Evolutionary conservation across 2,113 vertebrate species (phyloP).

Genomic region (Chinchilla lanigera): DNA sequence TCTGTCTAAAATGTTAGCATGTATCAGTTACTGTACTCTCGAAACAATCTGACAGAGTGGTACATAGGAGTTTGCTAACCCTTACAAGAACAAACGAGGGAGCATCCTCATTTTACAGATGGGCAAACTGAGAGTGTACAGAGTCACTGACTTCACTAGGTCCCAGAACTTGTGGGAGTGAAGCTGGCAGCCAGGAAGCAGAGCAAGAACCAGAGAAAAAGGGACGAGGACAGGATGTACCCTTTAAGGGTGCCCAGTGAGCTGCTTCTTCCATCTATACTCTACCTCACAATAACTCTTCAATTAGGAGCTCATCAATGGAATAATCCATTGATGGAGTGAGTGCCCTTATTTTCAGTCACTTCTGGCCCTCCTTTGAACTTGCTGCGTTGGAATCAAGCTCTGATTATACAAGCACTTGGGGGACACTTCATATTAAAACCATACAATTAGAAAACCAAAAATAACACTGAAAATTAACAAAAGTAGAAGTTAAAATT

Average conservation of each 20-base stretch:
- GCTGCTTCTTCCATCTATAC: background rate
- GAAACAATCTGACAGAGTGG: background rate
- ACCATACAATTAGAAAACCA: background rate
- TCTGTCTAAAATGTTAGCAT: background rate
- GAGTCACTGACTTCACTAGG: no score
- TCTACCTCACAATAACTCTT: no score
- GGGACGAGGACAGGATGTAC: background rate
- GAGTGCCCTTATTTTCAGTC: background rate
- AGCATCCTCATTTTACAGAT: background rate
- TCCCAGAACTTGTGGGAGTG: background rate
- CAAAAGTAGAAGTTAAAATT: background rate
- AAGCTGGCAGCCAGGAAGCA: background rate
- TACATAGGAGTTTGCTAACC: background rate
- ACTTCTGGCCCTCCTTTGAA: background rate
- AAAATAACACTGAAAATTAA: background rate
- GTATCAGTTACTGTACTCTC: background rate
- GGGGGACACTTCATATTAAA: background rate
- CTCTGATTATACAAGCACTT: background rate
- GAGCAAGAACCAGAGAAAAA: background rate
- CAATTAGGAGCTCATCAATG: background rate
- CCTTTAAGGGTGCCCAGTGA: background rate
- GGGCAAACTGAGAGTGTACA: no score
- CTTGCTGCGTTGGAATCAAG: background rate
- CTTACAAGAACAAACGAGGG: no score
- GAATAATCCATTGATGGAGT: background rate